Evolutionary conservation across 2,888 invertebrate species (phyloP).

Genomic region (Macaria liturata): DNA sequence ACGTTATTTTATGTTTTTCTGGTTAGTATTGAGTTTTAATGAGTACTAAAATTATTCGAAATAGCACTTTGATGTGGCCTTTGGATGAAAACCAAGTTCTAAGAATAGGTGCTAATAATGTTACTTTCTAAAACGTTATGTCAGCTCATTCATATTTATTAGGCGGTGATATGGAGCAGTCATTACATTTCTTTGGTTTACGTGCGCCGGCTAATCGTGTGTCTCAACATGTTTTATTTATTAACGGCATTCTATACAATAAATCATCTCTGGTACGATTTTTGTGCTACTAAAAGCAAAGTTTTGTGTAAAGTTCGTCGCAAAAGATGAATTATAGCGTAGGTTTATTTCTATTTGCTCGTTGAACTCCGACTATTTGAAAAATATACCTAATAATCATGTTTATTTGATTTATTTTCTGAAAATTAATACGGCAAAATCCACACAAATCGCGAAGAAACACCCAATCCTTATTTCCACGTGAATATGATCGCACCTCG

Average conservation of each 20-base stretch:
- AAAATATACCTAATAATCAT: no score
- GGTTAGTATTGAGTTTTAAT: slow-evolving; percentile 26
- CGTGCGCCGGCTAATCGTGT: background rate
- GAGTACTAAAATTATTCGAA: slow-evolving; percentile 21
- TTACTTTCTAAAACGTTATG: slow-evolving; percentile 16
- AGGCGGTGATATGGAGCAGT: slow-evolving; percentile 6
- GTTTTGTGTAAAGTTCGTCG: no score
- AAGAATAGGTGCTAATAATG: slow-evolving; percentile 20
- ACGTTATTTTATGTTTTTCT: slow-evolving; percentile 11
- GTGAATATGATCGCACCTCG: slow-evolving; percentile 15
- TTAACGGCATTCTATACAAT: background rate
- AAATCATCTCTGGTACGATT: background rate
- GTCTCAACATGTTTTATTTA: slow-evolving; percentile 4
- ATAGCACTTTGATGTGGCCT: slow-evolving; percentile 25
- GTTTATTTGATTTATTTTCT: background rate
- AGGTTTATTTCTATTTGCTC: no score
- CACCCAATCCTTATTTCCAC: no score
- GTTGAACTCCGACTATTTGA: no score
- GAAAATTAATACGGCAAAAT: background rate
- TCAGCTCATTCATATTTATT: slow-evolving; percentile 21
- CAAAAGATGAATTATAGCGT: no score
- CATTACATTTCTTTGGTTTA: slow-evolving; percentile 8
- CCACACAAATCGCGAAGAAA: no score
- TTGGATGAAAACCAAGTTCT: slow-evolving; percentile 24
- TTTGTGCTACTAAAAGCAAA: no score